Evolutionary conservation across 2,888 invertebrate genomes (phyloP), one percentile per base, ranked within the genome.

Genomic region (Ochlodes sylvanus): DNA sequence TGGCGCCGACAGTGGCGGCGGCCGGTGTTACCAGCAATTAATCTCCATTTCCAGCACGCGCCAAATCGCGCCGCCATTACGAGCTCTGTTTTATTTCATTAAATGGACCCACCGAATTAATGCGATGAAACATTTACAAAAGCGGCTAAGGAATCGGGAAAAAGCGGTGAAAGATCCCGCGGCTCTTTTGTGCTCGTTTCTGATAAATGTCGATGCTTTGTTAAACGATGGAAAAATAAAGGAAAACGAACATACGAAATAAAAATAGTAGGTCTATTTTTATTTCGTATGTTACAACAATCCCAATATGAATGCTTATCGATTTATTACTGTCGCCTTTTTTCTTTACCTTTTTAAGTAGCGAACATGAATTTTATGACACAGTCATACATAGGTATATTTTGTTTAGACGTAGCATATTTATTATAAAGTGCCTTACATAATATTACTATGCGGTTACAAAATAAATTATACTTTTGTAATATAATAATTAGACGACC

Each of bases 1-100:
- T 87, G 88, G 87, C 85, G 81, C 78, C 80, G 74, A 75, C 76
- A 77, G 75, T 77, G 78, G 80, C 79, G 77, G 78, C 80, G 80
- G 82, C 83, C 81, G 84, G 87, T 88, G 88, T 86, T 88, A 81
- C 88, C 85, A 85, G 84, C 84, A 83, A 92, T 92, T 90, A 91
- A 90, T 92, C 89, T 93, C 90, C 87, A 91, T 92, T 92, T 87
- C 83, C 88, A 84, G 83, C 87, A 86, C 85, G 86, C 86, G 86
- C 85, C 86, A 88, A 89, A 90, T 90, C 88, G 86, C 85, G 80
- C 82, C 83, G 83, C 87, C 86, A 87, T 89, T 89, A 89, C 85
- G 79, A 80, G 78, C 81, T 84, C 85, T 89, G 88, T 90, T 92
- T 91, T 90, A 90, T 92, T 90, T 90, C 87, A 90, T 89, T 92